These are phyloP conservation scores for Orthonyx spaldingii DNA, from an alignment of 2,113 vertebrate genomes.

Conservation along the genomic window DNA sequence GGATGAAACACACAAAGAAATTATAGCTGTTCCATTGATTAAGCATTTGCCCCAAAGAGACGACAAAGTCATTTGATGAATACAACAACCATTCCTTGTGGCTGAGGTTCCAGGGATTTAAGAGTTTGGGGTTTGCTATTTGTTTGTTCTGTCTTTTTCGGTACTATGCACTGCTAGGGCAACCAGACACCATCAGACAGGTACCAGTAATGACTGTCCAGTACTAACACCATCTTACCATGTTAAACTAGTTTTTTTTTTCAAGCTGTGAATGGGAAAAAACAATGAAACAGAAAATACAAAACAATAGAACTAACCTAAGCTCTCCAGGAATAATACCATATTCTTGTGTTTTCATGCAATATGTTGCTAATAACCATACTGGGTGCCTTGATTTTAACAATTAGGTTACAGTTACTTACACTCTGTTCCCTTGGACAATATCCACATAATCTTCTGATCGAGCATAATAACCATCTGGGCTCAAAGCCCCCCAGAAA, in stretches of 20 bases:
- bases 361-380: not conserved
- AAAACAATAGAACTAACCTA: not conserved
- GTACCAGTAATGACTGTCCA: not conserved
- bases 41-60: not conserved
- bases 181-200: not conserved
- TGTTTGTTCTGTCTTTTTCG: not conserved
- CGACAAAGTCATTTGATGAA: not conserved
- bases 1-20: not conserved
- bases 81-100: not conserved
- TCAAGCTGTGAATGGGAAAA: not conserved
- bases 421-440: conserved; percentile 93
- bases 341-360: not conserved
- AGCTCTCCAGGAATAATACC: not conserved
- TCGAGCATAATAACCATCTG: conserved; percentile 94
- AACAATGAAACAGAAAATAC: not conserved
- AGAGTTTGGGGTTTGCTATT: not conserved
- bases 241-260: not conserved
- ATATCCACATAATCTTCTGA: conserved; percentile 98
- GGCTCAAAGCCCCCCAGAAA: conserved; percentile 95
- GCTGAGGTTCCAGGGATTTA: not conserved
- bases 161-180: not conserved
- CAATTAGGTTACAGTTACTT: conserved; percentile 65
- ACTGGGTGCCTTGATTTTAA: not conserved
- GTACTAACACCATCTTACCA: not conserved
- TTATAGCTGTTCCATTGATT: not conserved